phyloP scores from a whole-genome alignment of 2,797 vertebrate genomes.

The Avahi laniger region DNA sequence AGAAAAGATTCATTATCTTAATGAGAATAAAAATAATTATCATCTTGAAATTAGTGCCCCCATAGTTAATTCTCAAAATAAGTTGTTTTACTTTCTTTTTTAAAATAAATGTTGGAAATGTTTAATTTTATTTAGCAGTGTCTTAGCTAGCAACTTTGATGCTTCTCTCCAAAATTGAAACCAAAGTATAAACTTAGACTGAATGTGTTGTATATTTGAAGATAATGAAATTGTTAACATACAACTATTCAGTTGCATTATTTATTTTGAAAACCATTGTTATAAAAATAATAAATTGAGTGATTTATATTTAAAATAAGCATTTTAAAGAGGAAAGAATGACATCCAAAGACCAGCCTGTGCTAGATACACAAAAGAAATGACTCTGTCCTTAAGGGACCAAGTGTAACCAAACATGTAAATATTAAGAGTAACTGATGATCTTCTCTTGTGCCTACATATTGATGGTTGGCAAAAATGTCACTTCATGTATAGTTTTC shows the following conservation, averaged over 20 bases:
- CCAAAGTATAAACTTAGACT: neutral
- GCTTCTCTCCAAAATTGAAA: neutral
- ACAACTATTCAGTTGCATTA: neutral
- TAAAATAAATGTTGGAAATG: neutral
- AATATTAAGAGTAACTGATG: neutral
- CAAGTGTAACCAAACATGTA: neutral
- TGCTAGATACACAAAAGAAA: neutral
- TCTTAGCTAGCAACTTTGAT: constrained; percentile 3
- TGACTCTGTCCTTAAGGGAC: neutral
- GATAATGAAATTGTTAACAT: neutral
- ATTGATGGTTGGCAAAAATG: neutral
- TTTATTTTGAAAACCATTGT: neutral
- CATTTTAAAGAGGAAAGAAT: constrained; percentile 22
- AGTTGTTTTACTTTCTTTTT: constrained; percentile 16
- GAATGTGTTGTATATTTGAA: neutral
- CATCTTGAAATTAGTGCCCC: constrained; percentile 29
- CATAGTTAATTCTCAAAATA: constrained; percentile 23
- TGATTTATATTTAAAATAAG: constrained; percentile 7
- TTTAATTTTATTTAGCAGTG: constrained; percentile 22
- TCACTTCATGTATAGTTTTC: neutral
- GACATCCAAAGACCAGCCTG: constrained; percentile 8
- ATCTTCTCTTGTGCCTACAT: neutral
- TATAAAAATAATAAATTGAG: constrained; percentile 41
- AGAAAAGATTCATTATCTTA: constrained; percentile 22
- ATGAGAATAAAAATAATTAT: constrained; percentile 4